phyloP scores from a whole-genome alignment of 2,797 vertebrate genomes.

The Lepus townsendii region DNA sequence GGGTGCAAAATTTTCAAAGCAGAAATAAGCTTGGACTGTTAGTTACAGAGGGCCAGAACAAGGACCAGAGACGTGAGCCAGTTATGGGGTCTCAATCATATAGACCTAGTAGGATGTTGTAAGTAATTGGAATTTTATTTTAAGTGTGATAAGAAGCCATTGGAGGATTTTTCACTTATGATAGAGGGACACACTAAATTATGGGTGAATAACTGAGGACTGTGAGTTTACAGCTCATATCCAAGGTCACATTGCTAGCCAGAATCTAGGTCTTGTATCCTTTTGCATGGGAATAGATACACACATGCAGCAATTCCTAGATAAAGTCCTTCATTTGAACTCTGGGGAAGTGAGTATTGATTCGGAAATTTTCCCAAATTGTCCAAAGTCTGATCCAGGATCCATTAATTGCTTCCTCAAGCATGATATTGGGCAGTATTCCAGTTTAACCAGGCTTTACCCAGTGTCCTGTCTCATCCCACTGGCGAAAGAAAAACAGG shows the following conservation, averaged over 20 bases:
- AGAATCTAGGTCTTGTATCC: not conserved
- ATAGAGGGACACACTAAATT: not conserved
- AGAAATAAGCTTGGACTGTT: not conserved
- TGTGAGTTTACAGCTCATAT: not conserved
- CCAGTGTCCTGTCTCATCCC: slow-evolving; percentile 1
- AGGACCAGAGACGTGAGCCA: not conserved
- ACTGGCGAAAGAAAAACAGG: slow-evolving; percentile 36
- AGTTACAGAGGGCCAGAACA: not conserved
- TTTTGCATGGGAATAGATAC: not conserved
- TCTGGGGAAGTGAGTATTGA: not conserved
- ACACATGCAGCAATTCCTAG: not conserved
- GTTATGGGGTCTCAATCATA: not conserved
- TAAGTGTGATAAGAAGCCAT: not conserved
- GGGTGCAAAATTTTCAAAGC: not conserved
- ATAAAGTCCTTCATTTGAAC: slow-evolving; percentile 27
- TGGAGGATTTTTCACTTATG: not conserved
- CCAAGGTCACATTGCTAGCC: not conserved
- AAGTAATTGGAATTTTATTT: not conserved
- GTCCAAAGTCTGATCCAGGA: not conserved
- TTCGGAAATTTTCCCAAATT: slow-evolving; percentile 12
- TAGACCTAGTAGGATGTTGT: no score
- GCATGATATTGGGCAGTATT: not conserved
- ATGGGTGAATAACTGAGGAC: not conserved
- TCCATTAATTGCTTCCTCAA: not conserved
- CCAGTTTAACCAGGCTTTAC: not conserved